Conservation (phyloP, 2,797 vertebrate genomes). For the Clarias platycephalus region DNA sequence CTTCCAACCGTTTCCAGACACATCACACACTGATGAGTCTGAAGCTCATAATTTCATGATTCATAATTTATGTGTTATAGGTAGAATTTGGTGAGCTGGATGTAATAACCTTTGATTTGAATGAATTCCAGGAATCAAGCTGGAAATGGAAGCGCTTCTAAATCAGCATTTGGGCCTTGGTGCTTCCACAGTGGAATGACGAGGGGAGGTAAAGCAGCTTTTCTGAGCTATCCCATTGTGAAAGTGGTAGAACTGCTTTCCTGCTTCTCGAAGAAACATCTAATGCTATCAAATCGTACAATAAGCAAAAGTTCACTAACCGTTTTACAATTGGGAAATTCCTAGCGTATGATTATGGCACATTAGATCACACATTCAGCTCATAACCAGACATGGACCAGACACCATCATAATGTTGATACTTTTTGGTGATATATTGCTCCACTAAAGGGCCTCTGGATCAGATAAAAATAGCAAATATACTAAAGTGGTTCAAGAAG, state of each 20-base stretch:
- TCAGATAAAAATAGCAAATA: not conserved
- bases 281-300: not conserved
- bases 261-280: not conserved
- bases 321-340: not conserved
- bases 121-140: not conserved
- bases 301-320: not conserved
- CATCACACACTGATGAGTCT: not conserved
- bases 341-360: not conserved
- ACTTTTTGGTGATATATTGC: not conserved
- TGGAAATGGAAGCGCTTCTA: not conserved
- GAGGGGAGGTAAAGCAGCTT: not conserved
- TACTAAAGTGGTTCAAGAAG: not conserved
- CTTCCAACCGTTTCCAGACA: not conserved
- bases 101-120: not conserved
- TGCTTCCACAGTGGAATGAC: not conserved
- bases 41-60: not conserved
- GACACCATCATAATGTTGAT: not conserved
- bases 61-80: no score
- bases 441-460: not conserved
- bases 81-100: not conserved
- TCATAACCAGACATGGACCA: not conserved
- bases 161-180: conserved; percentile 11
- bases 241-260: not conserved
- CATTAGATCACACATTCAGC: not conserved
- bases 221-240: not conserved